Evolutionary conservation across 2,797 vertebrate genomes (phyloP).

Genomic region (Babyrousa celebensis): DNA sequence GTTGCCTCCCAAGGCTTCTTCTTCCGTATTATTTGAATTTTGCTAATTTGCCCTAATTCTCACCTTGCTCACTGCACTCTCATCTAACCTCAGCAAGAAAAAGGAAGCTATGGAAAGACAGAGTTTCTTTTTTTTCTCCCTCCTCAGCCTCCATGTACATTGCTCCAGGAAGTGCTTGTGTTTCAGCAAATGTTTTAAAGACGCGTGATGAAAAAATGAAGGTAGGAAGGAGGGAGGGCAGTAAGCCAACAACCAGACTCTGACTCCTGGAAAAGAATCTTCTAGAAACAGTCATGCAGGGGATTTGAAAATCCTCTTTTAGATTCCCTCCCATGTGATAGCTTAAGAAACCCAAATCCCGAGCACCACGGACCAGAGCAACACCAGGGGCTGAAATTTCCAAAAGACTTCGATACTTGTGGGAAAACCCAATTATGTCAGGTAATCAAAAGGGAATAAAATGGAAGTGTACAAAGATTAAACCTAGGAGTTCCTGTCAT

Average conservation of each 20-base stretch:
- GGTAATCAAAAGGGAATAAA: not conserved
- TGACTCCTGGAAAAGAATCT: not conserved
- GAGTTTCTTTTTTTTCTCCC: not conserved
- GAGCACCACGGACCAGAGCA: not conserved
- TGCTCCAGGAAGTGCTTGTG: not conserved
- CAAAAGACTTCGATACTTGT: not conserved
- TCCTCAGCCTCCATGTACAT: not conserved
- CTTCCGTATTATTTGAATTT: not conserved
- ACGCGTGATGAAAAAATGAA: not conserved
- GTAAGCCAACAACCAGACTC: not conserved
- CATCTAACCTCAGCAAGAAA: not conserved
- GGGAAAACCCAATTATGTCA: not conserved
- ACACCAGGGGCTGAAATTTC: not conserved
- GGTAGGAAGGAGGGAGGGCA: not conserved
- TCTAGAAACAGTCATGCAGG: not conserved
- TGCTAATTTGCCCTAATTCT: not conserved
- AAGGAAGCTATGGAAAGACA: not conserved
- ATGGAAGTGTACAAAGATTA: not conserved
- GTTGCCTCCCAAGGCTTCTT: rapidly evolving
- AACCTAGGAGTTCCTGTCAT: too few species aligned
- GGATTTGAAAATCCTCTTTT: not conserved
- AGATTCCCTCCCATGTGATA: not conserved
- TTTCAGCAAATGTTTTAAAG: not conserved
- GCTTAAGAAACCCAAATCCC: not conserved
- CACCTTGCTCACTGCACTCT: not conserved